phyloP scores from a whole-genome alignment of 2,113 vertebrate genomes.

The Lethenteron reissneri region DNA sequence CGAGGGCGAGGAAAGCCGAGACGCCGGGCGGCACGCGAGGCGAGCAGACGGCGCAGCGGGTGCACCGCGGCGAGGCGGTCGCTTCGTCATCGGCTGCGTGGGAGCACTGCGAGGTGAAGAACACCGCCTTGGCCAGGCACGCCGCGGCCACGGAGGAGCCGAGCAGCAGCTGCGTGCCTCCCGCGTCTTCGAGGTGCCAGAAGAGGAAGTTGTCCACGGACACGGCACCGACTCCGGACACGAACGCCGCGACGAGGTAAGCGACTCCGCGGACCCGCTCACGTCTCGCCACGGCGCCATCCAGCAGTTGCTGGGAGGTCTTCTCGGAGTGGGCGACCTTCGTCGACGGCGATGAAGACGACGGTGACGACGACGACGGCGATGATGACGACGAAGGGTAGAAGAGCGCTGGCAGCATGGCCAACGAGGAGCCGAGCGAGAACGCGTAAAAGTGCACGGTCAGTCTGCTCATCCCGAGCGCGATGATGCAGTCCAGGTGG shows the following conservation, averaged over 20 bases:
- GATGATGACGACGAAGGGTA: neutral
- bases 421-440: neutral
- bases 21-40: neutral
- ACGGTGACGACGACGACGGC: neutral
- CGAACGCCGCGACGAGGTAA: neutral
- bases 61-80: no score
- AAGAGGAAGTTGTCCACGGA: neutral
- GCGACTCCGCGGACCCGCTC: neutral
- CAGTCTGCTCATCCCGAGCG: slow-evolving; percentile 1
- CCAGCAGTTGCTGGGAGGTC: no score
- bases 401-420: neutral
- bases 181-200: neutral
- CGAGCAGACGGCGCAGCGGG: no score
- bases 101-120: neutral
- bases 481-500: slow-evolving; percentile 1
- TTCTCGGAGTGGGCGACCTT: neutral
- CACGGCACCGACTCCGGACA: slow-evolving; percentile 1
- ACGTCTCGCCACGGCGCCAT: no score
- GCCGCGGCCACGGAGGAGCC: neutral
- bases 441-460: neutral
- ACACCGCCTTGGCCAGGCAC: slow-evolving; percentile 1
- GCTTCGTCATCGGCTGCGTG: no score
- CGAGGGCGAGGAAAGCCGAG: neutral
- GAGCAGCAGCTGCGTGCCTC: neutral
- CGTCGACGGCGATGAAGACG: neutral